Conservation (phyloP, 1,140 invertebrate species). For the Homalodisca vitripennis region DNA sequence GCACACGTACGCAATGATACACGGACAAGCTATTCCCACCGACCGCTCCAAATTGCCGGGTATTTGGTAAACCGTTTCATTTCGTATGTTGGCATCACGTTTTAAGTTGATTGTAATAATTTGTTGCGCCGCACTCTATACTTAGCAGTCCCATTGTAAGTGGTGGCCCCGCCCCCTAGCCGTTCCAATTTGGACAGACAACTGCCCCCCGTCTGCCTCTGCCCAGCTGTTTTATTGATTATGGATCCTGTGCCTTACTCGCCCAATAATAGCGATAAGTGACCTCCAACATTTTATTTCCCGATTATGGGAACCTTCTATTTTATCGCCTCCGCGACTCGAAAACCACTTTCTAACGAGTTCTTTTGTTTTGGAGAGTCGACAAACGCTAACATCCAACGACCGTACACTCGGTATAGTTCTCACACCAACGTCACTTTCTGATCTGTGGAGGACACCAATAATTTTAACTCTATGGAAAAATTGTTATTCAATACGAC, state of each 20-base stretch:
- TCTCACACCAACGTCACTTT: too few relatives aligned
- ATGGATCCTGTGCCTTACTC: slow-evolving; percentile 18
- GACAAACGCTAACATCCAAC: too few relatives aligned
- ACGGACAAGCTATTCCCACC: slow-evolving; percentile 17
- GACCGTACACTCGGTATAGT: too few relatives aligned
- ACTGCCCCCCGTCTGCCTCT: slow-evolving; percentile 8
- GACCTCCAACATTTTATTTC: slow-evolving; percentile 9
- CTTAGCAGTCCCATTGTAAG: slow-evolving; percentile 29
- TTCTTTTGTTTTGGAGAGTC: too few relatives aligned
- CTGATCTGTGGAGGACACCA: too few relatives aligned
- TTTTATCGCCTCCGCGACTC: too few relatives aligned
- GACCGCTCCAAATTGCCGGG: slow-evolving; percentile 21
- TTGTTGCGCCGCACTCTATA: slow-evolving; percentile 7
- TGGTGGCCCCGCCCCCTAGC: slow-evolving; percentile 22
- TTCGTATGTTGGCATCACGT: slow-evolving; percentile 29
- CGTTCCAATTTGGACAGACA: slow-evolving; percentile 24
- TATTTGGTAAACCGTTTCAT: slow-evolving; percentile 37
- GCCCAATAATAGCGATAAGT: background rate
- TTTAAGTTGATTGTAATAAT: slow-evolving; percentile 28
- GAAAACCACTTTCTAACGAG: too few relatives aligned
- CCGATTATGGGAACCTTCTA: slow-evolving; percentile 20
- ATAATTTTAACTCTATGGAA: too few relatives aligned
- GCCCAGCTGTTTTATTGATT: slow-evolving; percentile 22
- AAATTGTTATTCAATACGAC: too few relatives aligned
- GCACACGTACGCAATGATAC: background rate